Percentiles rank a stretch among this genome's conserved stretches.
These are phyloP conservation scores for Ceyx melanurus DNA, from an alignment of 2,113 vertebrate species.

Conservation along the genomic window DNA sequence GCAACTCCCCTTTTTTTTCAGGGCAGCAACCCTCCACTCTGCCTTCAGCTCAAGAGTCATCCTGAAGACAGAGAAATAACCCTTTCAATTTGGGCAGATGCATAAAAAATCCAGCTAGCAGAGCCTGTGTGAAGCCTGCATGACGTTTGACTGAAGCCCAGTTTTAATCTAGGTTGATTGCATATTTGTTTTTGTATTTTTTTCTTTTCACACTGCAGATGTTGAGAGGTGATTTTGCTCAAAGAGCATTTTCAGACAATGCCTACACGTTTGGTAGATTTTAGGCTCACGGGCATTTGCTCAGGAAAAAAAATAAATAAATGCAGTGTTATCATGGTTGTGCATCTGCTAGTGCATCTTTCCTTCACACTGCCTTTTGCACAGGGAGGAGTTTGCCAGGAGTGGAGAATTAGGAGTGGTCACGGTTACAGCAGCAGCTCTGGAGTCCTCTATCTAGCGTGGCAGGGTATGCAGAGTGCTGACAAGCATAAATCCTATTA, in stretches of 20 bases:
- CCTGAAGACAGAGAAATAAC: constrained; percentile 74
- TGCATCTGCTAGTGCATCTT: constrained; percentile 11
- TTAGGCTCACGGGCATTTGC: neutral
- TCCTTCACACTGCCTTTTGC: neutral
- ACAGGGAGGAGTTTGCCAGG: constrained; percentile 34
- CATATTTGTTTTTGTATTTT: neutral
- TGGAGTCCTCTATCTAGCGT: constrained; percentile 27
- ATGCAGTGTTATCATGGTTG: neutral
- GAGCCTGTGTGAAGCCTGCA: constrained; percentile 14
- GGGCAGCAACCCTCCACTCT: constrained; percentile 74
- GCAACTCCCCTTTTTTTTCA: constrained; percentile 89
- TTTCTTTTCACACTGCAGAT: neutral
- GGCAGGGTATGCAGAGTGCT: constrained; percentile 27
- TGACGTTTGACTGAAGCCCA: constrained; percentile 54
- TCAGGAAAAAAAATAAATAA: neutral
- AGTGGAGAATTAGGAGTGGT: constrained; percentile 47
- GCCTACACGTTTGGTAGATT: neutral
- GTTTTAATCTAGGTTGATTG: constrained; percentile 37
- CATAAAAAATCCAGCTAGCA: constrained; percentile 66
- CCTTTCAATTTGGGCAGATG: constrained; percentile 78
- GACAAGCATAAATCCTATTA: constrained; percentile 71
- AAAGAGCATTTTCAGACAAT: neutral
- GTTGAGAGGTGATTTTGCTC: constrained; percentile 26
- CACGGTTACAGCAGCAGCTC: constrained; percentile 62
- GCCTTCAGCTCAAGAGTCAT: constrained; percentile 77